phyloP scores from a whole-genome alignment of 1,140 invertebrate genomes.

The Pristionchus pacificus region DNA sequence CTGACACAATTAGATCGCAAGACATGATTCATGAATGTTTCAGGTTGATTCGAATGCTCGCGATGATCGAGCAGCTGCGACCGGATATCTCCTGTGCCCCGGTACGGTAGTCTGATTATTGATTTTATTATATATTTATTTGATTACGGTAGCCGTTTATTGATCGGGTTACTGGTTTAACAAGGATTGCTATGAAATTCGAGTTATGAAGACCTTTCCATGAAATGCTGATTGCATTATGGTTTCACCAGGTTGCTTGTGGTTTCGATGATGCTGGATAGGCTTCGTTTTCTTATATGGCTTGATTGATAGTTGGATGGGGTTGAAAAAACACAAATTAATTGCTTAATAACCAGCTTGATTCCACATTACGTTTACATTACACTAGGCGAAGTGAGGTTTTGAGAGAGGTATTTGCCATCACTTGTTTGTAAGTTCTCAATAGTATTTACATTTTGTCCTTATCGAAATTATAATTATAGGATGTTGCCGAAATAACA shows the following conservation, averaged over 20 bases:
- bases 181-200: neutral
- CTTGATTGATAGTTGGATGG: no score
- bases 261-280: no score
- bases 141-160: neutral
- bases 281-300: no score
- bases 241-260: neutral
- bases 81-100: slow-evolving; percentile 55
- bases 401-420: neutral
- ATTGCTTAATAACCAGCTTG: no score
- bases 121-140: neutral
- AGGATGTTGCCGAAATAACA: neutral
- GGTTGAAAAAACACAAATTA: no score
- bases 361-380: neutral
- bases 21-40: slow-evolving; percentile 46
- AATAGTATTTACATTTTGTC: no score
- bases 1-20: no score
- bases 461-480: slow-evolving; percentile 2
- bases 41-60: slow-evolving; percentile 48
- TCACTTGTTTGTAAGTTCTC: neutral
- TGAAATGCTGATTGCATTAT: neutral
- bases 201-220: neutral
- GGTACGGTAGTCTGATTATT: slow-evolving; percentile 46
- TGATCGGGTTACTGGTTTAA: neutral
- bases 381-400: neutral
- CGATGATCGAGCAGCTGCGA: slow-evolving; percentile 49